phyloP scores from a whole-genome alignment of 2,797 vertebrate genomes.

The Mus caroli region DNA sequence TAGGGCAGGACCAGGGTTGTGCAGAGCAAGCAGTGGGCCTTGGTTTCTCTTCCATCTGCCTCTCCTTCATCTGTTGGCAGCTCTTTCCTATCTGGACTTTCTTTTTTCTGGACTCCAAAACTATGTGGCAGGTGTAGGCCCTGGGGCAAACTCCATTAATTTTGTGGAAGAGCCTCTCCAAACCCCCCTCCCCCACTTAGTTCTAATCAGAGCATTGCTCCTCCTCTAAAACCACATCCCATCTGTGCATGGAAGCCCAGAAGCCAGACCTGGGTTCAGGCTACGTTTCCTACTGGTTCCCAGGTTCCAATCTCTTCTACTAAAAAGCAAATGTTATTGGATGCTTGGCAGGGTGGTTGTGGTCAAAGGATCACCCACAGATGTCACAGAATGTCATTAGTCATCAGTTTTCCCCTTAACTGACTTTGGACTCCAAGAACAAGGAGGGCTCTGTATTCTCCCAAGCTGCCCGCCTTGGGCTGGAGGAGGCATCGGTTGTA shows the following conservation, averaged over 20 bases:
- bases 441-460: neutral
- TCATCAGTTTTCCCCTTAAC: neutral
- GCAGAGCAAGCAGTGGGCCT: slow-evolving; percentile 56
- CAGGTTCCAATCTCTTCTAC: neutral
- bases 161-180: neutral
- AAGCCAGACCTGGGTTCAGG: slow-evolving; percentile 41
- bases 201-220: slow-evolving; percentile 39
- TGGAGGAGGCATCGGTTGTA: fast-evolving
- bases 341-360: slow-evolving; percentile 5
- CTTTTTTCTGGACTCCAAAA: neutral
- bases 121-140: neutral
- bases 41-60: slow-evolving; percentile 13
- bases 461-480: neutral
- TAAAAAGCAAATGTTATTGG: slow-evolving; percentile 62
- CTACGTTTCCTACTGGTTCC: neutral
- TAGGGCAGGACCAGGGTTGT: slow-evolving; percentile 73
- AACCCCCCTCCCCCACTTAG: neutral
- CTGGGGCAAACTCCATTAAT: neutral
- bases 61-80: neutral
- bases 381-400: neutral
- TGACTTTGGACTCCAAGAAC: neutral
- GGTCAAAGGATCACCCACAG: neutral
- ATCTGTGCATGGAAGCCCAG: slow-evolving; percentile 55
- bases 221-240: slow-evolving; percentile 48
- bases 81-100: neutral